Percentiles rank a stretch among this genome's conserved stretches.
Conservation (phyloP, 2,113 vertebrate species). For the Myotis davidii region DNA sequence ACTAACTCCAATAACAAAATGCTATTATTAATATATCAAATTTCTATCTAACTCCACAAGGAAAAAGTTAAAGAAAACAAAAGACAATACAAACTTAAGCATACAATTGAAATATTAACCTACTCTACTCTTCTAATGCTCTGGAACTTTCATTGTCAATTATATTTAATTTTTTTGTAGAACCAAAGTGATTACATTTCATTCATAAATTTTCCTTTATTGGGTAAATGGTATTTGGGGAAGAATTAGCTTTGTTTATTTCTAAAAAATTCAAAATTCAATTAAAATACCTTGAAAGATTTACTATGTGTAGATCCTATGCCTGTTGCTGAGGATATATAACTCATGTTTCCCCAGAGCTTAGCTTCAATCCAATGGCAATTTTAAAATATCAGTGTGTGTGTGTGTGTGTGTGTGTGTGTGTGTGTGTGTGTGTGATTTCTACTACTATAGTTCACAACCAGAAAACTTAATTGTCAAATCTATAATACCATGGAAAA, state of each 20-base stretch:
- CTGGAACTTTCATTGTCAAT: neutral
- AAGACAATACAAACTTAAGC: neutral
- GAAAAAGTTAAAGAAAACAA: neutral
- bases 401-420: neutral
- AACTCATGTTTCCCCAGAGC: neutral
- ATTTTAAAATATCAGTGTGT: neutral
- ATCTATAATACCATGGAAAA: neutral
- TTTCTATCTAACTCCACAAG: neutral
- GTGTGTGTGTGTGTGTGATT: neutral
- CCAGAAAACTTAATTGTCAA: neutral
- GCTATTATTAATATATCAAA: neutral
- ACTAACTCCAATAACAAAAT: neutral
- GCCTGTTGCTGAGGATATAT: neutral
- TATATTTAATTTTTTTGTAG: neutral
- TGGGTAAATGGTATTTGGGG: neutral
- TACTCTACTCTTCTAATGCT: neutral
- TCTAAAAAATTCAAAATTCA: neutral
- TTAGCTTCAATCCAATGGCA: neutral
- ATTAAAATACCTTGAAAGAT: neutral
- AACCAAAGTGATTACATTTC: neutral
- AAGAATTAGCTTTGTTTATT: neutral
- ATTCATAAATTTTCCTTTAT: neutral
- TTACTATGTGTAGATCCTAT: neutral
- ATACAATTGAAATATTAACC: neutral
- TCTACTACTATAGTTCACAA: neutral